Evolutionary conservation across 2,113 vertebrate species (phyloP).

Genomic region (Lepisosteus oculatus): DNA sequence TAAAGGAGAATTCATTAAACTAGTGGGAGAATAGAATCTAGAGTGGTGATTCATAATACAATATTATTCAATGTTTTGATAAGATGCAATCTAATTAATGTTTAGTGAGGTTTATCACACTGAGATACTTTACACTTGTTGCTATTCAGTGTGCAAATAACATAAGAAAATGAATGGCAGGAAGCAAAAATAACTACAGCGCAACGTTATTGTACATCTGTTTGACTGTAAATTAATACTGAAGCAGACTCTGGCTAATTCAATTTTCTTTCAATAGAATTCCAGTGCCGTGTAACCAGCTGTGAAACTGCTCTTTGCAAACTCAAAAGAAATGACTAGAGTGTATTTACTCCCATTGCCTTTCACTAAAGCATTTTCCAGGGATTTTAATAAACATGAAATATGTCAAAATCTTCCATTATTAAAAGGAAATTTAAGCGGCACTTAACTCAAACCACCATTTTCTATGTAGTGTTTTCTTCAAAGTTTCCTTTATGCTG

Average conservation of each 20-base stretch:
- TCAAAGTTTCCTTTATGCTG: no score
- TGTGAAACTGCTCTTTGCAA: conserved; percentile 1
- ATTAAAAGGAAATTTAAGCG: no score
- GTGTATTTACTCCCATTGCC: no score
- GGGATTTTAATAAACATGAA: no score
- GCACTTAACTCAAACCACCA: no score
- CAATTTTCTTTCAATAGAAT: conserved; percentile 5
- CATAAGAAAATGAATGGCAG: not conserved
- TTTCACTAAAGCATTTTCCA: no score
- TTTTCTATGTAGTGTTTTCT: no score
- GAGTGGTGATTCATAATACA: conserved; percentile 18
- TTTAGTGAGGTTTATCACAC: conserved; percentile 12
- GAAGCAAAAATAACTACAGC: conserved; percentile 4
- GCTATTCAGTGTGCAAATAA: conserved; percentile 17
- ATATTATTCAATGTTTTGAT: conserved; percentile 25
- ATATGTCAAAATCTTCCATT: no score
- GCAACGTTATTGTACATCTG: conserved; percentile 2
- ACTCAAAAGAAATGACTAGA: no score
- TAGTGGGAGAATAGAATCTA: conserved; percentile 1
- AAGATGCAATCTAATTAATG: conserved; percentile 21
- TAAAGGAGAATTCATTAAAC: conserved; percentile 15
- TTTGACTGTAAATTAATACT: conserved; percentile 11
- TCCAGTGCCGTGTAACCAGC: conserved; percentile 13
- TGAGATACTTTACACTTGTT: conserved; percentile 13
- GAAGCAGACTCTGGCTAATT: conserved; percentile 5